Conservation (phyloP, 2,888 invertebrate species). For the Hymenopus coronatus region DNA sequence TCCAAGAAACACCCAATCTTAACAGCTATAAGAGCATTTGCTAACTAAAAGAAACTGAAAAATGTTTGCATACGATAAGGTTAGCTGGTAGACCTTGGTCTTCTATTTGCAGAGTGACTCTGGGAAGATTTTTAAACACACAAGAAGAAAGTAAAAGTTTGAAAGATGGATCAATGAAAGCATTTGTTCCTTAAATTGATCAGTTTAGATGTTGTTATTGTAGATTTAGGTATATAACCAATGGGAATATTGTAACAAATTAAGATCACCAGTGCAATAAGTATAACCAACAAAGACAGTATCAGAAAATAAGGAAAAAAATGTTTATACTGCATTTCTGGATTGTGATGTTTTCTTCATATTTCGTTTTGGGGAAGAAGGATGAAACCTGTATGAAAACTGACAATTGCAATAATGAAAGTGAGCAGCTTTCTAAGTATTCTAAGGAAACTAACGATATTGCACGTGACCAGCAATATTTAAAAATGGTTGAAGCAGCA, state of each 20-base stretch:
- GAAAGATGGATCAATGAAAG: not conserved
- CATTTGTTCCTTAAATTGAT: not conserved
- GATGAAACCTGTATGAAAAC: not conserved
- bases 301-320: not conserved
- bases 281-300: no score
- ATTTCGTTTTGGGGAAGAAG: not conserved
- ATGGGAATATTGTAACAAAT: not conserved
- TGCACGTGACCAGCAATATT: not conserved
- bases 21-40: not conserved
- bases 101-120: no score
- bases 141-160: not conserved
- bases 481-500: constrained; percentile 27
- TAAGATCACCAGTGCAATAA: not conserved
- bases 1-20: not conserved
- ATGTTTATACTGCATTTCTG: not conserved
- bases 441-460: not conserved
- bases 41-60: not conserved
- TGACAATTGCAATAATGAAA: not conserved
- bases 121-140: not conserved
- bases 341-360: not conserved
- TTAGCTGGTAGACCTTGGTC: no score
- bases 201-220: not conserved
- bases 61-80: not conserved
- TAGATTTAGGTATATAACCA: not conserved
- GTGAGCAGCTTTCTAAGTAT: not conserved